Conservation (phyloP, 2,888 invertebrate genomes). For the Steinernema hermaphroditum region DNA sequence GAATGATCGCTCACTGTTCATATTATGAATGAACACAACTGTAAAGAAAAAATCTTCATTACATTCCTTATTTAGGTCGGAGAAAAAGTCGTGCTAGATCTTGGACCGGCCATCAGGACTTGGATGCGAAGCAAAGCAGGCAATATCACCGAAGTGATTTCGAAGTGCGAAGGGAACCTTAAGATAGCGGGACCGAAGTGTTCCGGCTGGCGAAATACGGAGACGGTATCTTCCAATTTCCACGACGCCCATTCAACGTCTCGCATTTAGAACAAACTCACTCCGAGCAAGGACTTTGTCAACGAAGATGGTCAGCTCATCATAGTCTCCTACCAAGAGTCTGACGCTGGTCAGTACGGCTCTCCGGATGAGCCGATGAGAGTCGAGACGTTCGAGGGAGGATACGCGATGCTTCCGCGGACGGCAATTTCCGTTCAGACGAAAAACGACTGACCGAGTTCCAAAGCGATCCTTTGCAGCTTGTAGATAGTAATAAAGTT, state of each 20-base stretch:
- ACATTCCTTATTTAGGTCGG: not conserved
- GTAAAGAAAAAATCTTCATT: too few species aligned
- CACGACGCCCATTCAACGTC: not conserved
- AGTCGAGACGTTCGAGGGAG: not conserved
- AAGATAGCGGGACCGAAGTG: not conserved
- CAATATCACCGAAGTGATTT: not conserved
- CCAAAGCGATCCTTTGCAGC: too few species aligned
- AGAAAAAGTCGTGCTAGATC: not conserved
- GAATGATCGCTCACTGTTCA: too few species aligned
- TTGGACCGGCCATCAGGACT: not conserved
- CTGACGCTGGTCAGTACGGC: constrained; percentile 4
- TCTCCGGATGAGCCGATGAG: constrained; percentile 13
- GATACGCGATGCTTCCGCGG: not conserved
- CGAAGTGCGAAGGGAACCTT: not conserved
- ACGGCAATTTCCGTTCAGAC: not conserved
- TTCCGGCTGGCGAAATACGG: not conserved
- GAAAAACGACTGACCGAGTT: not conserved
- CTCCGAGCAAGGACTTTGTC: constrained; percentile 8
- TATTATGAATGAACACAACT: too few species aligned
- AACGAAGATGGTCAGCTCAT: not conserved
- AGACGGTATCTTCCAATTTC: not conserved
- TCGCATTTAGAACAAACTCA: not conserved
- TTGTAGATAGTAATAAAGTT: too few species aligned
- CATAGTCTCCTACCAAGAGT: not conserved
- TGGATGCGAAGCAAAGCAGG: not conserved